Evolutionary conservation across 2,113 vertebrate species (phyloP).

Genomic region (Peucedramus taeniatus): DNA sequence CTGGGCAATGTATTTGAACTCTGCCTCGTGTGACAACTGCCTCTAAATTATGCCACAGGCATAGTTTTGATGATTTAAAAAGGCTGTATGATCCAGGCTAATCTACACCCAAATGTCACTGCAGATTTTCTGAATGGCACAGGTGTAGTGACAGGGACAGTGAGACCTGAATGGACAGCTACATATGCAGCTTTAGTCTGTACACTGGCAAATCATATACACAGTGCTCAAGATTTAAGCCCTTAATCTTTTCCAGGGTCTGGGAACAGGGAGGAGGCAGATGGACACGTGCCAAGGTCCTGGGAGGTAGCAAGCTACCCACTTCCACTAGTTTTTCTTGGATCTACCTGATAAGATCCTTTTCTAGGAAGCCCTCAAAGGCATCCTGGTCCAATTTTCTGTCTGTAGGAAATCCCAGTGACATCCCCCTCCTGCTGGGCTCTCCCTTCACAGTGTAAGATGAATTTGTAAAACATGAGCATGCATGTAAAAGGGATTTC

Average conservation of each 20-base stretch:
- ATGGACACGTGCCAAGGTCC: accelerated
- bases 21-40: background rate
- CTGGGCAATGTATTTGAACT: background rate
- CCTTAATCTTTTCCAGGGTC: background rate
- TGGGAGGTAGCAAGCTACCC: background rate
- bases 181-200: background rate
- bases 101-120: background rate
- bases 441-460: background rate
- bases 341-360: background rate
- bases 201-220: background rate
- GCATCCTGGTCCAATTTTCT: background rate
- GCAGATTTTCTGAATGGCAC: background rate
- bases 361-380: background rate
- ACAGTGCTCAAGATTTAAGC: background rate
- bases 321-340: background rate
- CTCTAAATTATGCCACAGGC: background rate
- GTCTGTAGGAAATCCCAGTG: background rate
- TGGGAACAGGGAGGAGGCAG: background rate
- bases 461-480: background rate
- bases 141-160: background rate
- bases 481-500: background rate
- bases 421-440: background rate
- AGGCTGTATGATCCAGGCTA: background rate
- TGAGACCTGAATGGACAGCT: background rate
- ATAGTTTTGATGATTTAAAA: background rate